These are phyloP conservation scores for Ormia ochracea DNA, from an alignment of 2,888 invertebrate species.

Conservation along the genomic window DNA sequence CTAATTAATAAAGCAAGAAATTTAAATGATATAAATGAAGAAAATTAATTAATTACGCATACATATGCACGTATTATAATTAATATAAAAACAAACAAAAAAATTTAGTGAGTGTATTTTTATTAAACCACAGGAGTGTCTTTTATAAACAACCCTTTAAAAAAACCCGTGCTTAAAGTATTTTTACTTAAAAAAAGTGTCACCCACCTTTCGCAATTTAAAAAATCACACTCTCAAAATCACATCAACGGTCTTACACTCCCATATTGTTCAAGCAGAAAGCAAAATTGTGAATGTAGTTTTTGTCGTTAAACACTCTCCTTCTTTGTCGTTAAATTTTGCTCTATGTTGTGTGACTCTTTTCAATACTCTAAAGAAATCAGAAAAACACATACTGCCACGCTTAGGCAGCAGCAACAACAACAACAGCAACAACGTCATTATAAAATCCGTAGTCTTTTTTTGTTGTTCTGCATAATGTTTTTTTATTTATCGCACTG, in stretches of 20 bases:
- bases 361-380: slow-evolving; percentile 12
- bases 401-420: slow-evolving; percentile 22
- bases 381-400: not conserved
- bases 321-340: slow-evolving; percentile 56
- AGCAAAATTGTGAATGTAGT: slow-evolving; percentile 49
- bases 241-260: slow-evolving; percentile 21
- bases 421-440: slow-evolving; percentile 53
- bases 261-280: slow-evolving; percentile 23
- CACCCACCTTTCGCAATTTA: slow-evolving; percentile 39
- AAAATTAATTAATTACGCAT: not conserved
- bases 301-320: slow-evolving; percentile 64
- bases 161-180: slow-evolving; percentile 19
- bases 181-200: slow-evolving; percentile 47
- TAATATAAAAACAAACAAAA: not conserved
- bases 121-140: slow-evolving; percentile 21
- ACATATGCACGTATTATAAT: not conserved
- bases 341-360: slow-evolving; percentile 51
- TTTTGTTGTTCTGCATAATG: slow-evolving; percentile 47
- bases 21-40: not conserved
- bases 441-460: slow-evolving; percentile 50
- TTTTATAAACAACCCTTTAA: slow-evolving; percentile 40
- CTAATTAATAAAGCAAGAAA: not conserved
- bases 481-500: slow-evolving; percentile 54
- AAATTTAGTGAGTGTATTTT: slow-evolving; percentile 28
- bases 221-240: not conserved